Conservation (phyloP, 2,113 vertebrate species). For the Ramphastos sulfuratus region DNA sequence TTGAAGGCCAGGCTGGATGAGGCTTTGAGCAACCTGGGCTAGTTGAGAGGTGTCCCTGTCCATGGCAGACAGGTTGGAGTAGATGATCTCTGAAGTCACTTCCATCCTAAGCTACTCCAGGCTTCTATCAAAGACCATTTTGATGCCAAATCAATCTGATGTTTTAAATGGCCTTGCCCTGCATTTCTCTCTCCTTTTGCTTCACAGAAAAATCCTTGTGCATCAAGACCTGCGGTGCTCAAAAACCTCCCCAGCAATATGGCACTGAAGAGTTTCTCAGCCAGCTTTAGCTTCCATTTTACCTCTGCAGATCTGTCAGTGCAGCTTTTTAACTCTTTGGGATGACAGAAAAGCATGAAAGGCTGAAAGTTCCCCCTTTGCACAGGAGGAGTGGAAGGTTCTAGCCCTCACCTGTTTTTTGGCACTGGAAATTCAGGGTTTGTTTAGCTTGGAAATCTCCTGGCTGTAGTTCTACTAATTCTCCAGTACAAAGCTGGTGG, state of each 20-base stretch:
- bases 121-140: background rate
- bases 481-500: background rate
- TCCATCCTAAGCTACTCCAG: too few relatives aligned
- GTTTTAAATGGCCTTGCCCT: background rate
- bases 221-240: rapidly evolving
- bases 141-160: background rate
- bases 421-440: background rate
- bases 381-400: background rate
- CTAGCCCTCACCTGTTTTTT: background rate
- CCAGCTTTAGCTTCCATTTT: background rate
- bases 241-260: background rate
- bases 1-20: too few relatives aligned
- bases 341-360: background rate
- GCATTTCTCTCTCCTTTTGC: background rate
- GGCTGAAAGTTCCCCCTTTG: rapidly evolving
- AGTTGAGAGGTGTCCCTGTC: too few relatives aligned
- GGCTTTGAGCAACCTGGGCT: too few relatives aligned
- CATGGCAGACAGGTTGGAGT: too few relatives aligned
- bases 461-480: background rate
- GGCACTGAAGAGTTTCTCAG: background rate
- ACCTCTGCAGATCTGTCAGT: background rate
- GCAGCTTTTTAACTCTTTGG: background rate
- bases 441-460: constrained; percentile 44
- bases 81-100: too few relatives aligned
- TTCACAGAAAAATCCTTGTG: background rate